Evolutionary conservation across 2,888 invertebrate genomes (phyloP).

Genomic region (Sisyra terminalis): DNA sequence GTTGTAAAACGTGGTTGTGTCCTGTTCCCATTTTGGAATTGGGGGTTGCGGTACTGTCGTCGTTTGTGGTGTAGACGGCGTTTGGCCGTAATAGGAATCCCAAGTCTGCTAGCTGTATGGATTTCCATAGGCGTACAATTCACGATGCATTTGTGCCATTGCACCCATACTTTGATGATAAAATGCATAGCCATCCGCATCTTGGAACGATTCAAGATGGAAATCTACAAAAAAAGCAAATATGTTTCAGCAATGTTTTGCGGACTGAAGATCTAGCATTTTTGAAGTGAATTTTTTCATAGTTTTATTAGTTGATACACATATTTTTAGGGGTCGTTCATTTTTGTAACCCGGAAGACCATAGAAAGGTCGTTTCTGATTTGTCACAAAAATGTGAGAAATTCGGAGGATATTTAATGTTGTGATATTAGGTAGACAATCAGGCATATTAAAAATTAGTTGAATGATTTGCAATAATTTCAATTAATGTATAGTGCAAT

Average conservation of each 20-base stretch:
- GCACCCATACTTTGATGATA: slow-evolving; percentile 34
- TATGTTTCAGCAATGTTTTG: neutral
- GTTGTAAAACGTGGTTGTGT: slow-evolving; percentile 2
- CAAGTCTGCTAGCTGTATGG: slow-evolving; percentile 29
- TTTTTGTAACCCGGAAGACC: too few relatives aligned
- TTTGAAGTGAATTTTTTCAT: slow-evolving; percentile 1
- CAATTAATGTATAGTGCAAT: too few relatives aligned
- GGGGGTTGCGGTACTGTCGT: slow-evolving; percentile 15
- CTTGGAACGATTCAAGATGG: slow-evolving; percentile 33
- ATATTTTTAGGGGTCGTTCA: too few relatives aligned
- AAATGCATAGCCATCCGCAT: slow-evolving; percentile 14
- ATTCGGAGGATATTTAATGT: too few relatives aligned
- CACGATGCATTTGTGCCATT: slow-evolving; percentile 32
- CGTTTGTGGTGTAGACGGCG: slow-evolving; percentile 33
- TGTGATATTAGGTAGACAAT: too few relatives aligned
- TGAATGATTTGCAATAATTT: too few relatives aligned
- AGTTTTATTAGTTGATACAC: too few relatives aligned
- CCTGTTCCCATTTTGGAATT: slow-evolving; percentile 4
- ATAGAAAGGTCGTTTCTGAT: too few relatives aligned
- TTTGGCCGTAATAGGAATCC: slow-evolving; percentile 11
- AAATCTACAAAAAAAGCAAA: slow-evolving; percentile 26
- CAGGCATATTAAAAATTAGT: too few relatives aligned
- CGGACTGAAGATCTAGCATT: too few relatives aligned
- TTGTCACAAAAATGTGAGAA: too few relatives aligned
- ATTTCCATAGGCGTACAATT: slow-evolving; percentile 31